Conservation (phyloP, 2,888 invertebrate species). For the Pseudoips prasinana region DNA sequence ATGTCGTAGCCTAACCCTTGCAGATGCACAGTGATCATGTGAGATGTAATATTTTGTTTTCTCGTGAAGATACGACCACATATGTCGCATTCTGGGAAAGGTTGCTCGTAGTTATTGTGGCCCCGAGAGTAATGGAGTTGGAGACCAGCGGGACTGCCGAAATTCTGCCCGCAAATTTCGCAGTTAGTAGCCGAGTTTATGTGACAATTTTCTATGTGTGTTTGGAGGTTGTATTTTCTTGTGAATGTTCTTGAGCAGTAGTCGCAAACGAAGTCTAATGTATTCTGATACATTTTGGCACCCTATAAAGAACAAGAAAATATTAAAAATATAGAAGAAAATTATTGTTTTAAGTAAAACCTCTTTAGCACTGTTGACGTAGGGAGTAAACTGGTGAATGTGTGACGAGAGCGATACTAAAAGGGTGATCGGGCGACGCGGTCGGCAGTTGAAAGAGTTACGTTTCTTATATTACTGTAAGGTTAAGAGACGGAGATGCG, state of each 20-base stretch:
- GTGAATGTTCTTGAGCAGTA: slow-evolving; percentile 61
- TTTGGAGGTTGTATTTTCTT: slow-evolving; percentile 62
- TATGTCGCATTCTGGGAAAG: slow-evolving; percentile 62
- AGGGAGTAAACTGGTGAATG: no score
- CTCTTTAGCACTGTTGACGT: no score
- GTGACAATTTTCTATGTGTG: slow-evolving; percentile 66
- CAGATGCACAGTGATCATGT: slow-evolving; percentile 63
- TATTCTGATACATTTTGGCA: slow-evolving; percentile 32
- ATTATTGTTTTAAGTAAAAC: no score
- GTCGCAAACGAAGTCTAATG: slow-evolving; percentile 53
- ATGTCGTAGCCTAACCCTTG: slow-evolving; percentile 47
- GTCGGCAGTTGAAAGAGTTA: no score
- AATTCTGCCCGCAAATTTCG: slow-evolving; percentile 53
- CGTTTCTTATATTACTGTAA: no score
- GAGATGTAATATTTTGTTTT: slow-evolving; percentile 64
- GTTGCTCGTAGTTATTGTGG: slow-evolving; percentile 52
- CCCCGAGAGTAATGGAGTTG: slow-evolving; percentile 53
- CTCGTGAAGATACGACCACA: slow-evolving; percentile 64
- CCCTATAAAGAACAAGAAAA: no score
- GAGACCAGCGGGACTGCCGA: slow-evolving; percentile 54
- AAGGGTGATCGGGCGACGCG: no score
- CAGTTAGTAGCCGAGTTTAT: slow-evolving; percentile 50
- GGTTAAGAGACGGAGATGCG: no score
- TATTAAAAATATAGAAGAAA: no score
- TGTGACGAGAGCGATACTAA: no score